Base-by-base conservation (phyloP, 2,797 vertebrate genomes). In the Pteronotus mesoamericanus region DNA sequence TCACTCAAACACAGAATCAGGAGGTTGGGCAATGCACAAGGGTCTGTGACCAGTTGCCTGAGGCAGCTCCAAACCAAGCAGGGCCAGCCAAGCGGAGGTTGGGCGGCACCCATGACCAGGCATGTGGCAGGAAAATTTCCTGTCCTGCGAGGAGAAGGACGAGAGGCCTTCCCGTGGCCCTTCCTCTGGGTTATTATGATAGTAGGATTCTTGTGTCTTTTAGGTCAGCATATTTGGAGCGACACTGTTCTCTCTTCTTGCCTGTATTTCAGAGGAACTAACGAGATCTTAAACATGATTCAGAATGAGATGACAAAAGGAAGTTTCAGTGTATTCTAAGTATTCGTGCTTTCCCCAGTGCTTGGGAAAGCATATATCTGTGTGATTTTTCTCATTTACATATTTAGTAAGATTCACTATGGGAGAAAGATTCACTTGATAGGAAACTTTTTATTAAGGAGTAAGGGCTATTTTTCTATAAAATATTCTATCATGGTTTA, bases 371-470 rank as follows among this genome's bases (percentile, higher is more conserved):
- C 3, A 32, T 6, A 9, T 2, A 46, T 26, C 12, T 44, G 2
- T 82, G 34, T 64, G 39, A 22, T 7, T 66, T 59, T 46, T 59
- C n/a, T n/a, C n/a, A 1, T 79, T 78, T 15, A 57, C n/a, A 55
- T 85, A 24, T 46, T 75, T 78, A 61, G 61, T 39, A 37, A 53
- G 19, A 22, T 74, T 24, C n/a, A 44, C 6, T 39, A 42, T 85
- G 53, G 61, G 29, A 24, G 55, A 64, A 79, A 68, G 4, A 82
- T 32, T 68, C 37, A 39, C 21, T 68, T 86, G 39, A 24, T 51
- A 86, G 39, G 14, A 96, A 87, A 59, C 48, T 16, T 83, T 71
- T 91, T 55, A 55, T 74, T 57, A 53, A 59, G 53, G 64, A 44
- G 51, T 85, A 64, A 64, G 19, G 5, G 5, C 82, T 77, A 29